phyloP scores from a whole-genome alignment of 2,888 invertebrate species.

The Urechis unicinctus region DNA sequence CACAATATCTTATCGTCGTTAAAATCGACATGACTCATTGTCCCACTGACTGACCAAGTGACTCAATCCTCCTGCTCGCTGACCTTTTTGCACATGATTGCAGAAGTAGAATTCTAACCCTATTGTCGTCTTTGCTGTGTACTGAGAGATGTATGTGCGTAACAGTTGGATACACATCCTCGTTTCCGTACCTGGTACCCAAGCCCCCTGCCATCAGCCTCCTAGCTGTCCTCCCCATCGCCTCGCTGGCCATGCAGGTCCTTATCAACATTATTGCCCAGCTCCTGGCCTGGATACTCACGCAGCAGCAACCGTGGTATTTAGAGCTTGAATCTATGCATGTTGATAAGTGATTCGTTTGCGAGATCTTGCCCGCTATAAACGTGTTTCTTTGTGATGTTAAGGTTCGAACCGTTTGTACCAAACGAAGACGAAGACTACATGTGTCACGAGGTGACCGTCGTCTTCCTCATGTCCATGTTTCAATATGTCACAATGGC shows the following conservation, averaged over 20 bases:
- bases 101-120: too few relatives aligned
- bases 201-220: constrained; percentile 67
- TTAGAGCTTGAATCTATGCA: constrained; percentile 22
- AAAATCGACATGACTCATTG: too few relatives aligned
- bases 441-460: constrained; percentile 76
- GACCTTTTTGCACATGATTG: too few relatives aligned
- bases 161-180: constrained; percentile 72
- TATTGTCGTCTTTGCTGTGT: too few relatives aligned
- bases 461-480: constrained; percentile 75
- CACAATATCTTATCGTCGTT: too few relatives aligned
- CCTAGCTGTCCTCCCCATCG: constrained; percentile 61
- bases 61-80: too few relatives aligned
- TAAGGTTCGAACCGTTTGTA: constrained; percentile 19
- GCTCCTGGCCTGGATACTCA: constrained; percentile 58
- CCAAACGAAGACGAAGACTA: constrained; percentile 36
- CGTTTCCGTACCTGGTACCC: constrained; percentile 59
- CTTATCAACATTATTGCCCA: constrained; percentile 59
- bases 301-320: constrained; percentile 64
- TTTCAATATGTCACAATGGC: constrained; percentile 88
- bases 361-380: neutral
- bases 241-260: constrained; percentile 69
- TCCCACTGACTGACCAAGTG: too few relatives aligned
- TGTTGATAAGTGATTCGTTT: neutral
- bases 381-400: neutral
- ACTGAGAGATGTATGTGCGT: too few relatives aligned